A percentile compares a stretch with the other conserved stretches of the same genome.
phyloP scores from a whole-genome alignment of 2,888 invertebrate species.

The Diploptera punctata region DNA sequence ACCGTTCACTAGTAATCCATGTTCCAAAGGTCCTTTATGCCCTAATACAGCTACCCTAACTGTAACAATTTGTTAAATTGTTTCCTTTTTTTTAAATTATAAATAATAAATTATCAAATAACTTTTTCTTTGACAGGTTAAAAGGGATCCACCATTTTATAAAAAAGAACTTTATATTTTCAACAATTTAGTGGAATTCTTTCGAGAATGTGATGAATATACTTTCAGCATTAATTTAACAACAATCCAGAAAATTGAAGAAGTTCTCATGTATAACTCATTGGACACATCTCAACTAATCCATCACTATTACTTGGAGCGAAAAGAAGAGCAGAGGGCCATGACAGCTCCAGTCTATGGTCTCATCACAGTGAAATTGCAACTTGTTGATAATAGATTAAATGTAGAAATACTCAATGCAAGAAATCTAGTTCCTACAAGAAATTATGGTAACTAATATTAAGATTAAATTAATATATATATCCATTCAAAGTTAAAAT shows the following conservation, averaged over 20 bases:
- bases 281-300: constrained; percentile 89
- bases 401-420: constrained; percentile 90
- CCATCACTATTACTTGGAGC: constrained; percentile 73
- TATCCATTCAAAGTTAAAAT: no score
- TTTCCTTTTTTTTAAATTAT: no score
- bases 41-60: no score
- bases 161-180: constrained; percentile 87
- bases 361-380: constrained; percentile 77
- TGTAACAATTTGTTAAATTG: no score
- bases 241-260: constrained; percentile 61
- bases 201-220: constrained; percentile 69
- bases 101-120: no score
- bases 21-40: no score
- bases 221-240: constrained; percentile 35
- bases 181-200: constrained; percentile 84
- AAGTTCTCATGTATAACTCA: constrained; percentile 78
- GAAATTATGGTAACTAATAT: constrained; percentile 83
- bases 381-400: constrained; percentile 73
- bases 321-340: constrained; percentile 71
- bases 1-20: no score
- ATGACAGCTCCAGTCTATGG: constrained; percentile 71
- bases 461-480: no score
- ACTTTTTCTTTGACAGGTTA: constrained; percentile 76
- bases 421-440: constrained; percentile 83
- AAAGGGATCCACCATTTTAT: constrained; percentile 91